Evolutionary conservation across 2,113 vertebrate genomes (phyloP).

Genomic region (Chloropsis hardwickii): DNA sequence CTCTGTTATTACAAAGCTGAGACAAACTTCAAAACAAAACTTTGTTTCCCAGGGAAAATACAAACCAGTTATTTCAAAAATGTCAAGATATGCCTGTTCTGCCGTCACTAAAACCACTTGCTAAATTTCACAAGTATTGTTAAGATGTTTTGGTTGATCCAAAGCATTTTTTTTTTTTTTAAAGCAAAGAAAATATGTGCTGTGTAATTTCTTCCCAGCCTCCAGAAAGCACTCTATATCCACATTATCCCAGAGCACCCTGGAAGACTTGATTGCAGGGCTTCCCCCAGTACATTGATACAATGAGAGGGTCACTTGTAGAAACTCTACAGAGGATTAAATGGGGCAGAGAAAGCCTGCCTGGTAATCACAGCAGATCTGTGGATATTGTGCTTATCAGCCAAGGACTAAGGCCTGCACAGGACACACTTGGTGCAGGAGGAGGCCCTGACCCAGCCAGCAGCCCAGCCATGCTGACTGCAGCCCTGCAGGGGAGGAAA

Average conservation of each 20-base stretch:
- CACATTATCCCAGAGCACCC: not conserved
- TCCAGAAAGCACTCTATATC: not conserved
- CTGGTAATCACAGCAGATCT: not conserved
- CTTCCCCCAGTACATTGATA: not conserved
- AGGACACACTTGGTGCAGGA: not conserved
- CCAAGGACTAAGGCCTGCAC: not conserved
- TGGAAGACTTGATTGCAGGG: not conserved
- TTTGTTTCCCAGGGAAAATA: not conserved
- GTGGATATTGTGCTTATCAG: not conserved
- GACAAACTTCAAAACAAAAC: constrained; percentile 1
- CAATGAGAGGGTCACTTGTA: not conserved
- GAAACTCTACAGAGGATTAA: not conserved
- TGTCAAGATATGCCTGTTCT: not conserved
- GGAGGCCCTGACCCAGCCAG: not conserved
- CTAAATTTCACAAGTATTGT: not conserved
- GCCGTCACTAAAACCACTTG: not conserved
- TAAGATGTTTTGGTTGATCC: not conserved
- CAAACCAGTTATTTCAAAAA: not conserved
- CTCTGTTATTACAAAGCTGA: not conserved
- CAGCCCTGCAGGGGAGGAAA: not conserved
- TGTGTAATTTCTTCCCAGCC: not conserved
- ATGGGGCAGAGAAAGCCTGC: not conserved
- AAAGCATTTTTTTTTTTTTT: not conserved
- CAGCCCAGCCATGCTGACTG: not conserved
- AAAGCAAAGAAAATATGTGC: not conserved